Conservation (phyloP, 2,888 invertebrate species). For the Caenorhabditis auriculariae region DNA sequence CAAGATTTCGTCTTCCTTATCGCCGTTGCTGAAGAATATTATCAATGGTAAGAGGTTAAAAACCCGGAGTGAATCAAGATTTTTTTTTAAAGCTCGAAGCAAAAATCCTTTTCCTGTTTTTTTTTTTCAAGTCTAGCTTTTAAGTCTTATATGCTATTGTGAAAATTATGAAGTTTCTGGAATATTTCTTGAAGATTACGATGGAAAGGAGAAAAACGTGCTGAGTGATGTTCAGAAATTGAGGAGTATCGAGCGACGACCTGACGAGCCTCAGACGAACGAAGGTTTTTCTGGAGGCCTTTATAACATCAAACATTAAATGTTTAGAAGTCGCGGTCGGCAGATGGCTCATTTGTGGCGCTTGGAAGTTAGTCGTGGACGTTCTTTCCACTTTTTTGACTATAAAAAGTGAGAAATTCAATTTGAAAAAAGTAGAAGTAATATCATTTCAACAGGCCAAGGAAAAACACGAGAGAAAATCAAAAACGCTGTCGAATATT, state of each 20-base stretch:
- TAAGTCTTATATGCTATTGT: too few relatives aligned
- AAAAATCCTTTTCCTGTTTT: too few relatives aligned
- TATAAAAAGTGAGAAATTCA: conserved; percentile 11
- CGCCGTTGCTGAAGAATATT: conserved; percentile 10
- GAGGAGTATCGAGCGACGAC: conserved; percentile 22
- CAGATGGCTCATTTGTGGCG: conserved; percentile 36
- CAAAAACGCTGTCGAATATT: conserved; percentile 33
- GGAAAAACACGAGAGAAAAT: conserved; percentile 32
- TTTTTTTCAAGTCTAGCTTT: too few relatives aligned
- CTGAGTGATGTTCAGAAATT: conserved; percentile 41
- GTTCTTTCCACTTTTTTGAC: conserved; percentile 41
- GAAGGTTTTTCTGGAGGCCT: conserved; percentile 2
- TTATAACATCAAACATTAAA: background rate
- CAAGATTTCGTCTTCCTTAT: conserved; percentile 6
- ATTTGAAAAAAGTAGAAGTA: background rate
- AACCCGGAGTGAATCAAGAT: too few relatives aligned
- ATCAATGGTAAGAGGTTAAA: too few relatives aligned
- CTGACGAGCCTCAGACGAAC: conserved; percentile 4
- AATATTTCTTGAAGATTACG: conserved; percentile 24
- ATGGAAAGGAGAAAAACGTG: conserved; percentile 33
- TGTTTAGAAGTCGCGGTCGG: conserved; percentile 29
- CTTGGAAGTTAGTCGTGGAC: conserved; percentile 39
- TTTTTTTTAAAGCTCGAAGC: too few relatives aligned
- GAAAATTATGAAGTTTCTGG: background rate
- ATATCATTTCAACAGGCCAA: conserved; percentile 9